Evolutionary conservation across 2,113 vertebrate species (phyloP).

Genomic region (Rattus rattus): DNA sequence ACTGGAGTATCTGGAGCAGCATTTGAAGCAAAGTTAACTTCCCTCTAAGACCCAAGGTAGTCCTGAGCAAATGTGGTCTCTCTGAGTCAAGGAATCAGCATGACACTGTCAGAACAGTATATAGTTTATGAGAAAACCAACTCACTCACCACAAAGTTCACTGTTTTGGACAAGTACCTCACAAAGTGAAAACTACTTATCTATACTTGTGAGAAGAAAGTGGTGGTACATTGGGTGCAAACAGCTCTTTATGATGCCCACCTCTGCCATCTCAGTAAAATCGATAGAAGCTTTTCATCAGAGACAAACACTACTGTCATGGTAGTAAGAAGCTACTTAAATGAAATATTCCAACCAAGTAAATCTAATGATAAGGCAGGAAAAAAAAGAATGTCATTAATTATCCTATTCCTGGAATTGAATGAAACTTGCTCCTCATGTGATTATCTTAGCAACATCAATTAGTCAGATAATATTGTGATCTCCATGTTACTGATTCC

Average conservation of each 20-base stretch:
- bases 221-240: not conserved
- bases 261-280: not conserved
- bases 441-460: slow-evolving; percentile 43
- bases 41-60: not conserved
- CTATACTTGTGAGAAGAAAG: slow-evolving; percentile 27
- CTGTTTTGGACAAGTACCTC: not conserved
- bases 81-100: not conserved
- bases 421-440: not conserved
- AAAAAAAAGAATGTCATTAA: slow-evolving; percentile 30
- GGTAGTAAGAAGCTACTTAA: not conserved
- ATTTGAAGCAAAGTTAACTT: not conserved
- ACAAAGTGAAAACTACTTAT: not conserved
- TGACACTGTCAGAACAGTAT: not conserved
- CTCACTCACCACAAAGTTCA: not conserved
- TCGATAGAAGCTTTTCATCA: not conserved
- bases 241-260: not conserved
- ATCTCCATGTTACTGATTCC: slow-evolving; percentile 24
- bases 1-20: not conserved
- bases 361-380: slow-evolving; percentile 42
- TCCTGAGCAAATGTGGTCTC: not conserved
- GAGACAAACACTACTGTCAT: not conserved
- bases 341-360: slow-evolving; percentile 34
- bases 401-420: not conserved
- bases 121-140: not conserved
- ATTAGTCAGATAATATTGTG: not conserved